Base-by-base conservation (phyloP, 2,797 vertebrate species). In the Manis javanica region DNA sequence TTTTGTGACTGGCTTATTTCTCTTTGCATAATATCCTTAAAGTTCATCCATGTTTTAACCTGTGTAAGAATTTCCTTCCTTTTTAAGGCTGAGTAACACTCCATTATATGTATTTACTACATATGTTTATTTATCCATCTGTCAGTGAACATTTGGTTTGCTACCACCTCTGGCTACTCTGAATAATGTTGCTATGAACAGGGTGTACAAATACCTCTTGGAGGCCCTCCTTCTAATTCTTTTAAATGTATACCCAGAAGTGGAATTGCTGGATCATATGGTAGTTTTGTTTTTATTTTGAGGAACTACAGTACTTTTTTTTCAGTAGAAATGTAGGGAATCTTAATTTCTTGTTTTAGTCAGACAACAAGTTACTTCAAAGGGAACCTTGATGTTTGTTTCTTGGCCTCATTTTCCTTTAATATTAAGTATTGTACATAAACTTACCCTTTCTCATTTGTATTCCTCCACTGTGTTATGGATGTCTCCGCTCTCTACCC, bases 1-100 rank as follows among this genome's bases (percentile, higher is more conserved):
- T 78, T 92, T 90, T 39, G 31, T 87, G 19, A 55, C 34, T 85
- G n/a, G 21, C 39, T 82, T 78, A 88, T 77, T 96, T 95, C 77
- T 89, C 42, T 2, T 90, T 71, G 10, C 21, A 16, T 92, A 53
- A 82, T 77, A 31, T 59, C 59, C 34, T 79, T 37, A 42, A 7
- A 61, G 21, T 51, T 34, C 46, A 69, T 83, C 42, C 87, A 10
- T 55, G 21, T 63, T 87, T 34, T 63, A 72, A 9, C 71, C 31
- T 83, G n/a, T 91, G 39, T 87, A 34, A 75, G 55, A 75, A 84
- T 75, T 69, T n/a, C 29, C 37, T 53, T 84, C 51, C 46, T 79
- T 83, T 71, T 53, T 61, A 37, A 34, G 23, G 49, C 13, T 71
- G 61, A 85, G 21, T 90, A 71, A 64, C 69, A 72, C 37, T 66